phyloP scores from a whole-genome alignment of 2,113 vertebrate species.

The Catharus minimus region DNA sequence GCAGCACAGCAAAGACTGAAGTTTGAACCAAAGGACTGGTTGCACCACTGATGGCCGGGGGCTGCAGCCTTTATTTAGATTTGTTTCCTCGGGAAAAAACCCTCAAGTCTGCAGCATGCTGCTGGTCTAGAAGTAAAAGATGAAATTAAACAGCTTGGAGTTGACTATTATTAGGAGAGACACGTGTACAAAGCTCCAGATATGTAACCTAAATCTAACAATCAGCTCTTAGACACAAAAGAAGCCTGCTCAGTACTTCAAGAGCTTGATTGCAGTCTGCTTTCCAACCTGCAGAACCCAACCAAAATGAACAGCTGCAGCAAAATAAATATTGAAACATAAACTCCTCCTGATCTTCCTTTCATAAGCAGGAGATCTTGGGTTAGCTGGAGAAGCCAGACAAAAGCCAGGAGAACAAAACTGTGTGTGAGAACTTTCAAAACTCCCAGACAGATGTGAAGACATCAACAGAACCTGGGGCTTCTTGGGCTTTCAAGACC shows the following conservation, averaged over 20 bases:
- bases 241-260: not conserved
- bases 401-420: not conserved
- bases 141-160: not conserved
- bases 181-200: not conserved
- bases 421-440: not conserved
- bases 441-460: not conserved
- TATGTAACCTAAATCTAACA: not conserved
- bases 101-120: not conserved
- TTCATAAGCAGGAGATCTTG: not conserved
- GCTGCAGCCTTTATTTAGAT: not conserved
- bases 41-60: not conserved
- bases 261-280: not conserved
- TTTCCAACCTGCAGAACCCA: not conserved
- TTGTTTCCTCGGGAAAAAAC: not conserved
- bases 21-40: not conserved
- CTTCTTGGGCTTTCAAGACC: not conserved
- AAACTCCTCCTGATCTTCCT: not conserved
- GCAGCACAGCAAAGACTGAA: not conserved
- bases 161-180: not conserved
- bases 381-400: not conserved
- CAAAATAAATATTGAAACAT: not conserved
- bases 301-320: not conserved
- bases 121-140: not conserved
- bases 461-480: not conserved
- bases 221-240: not conserved